Evolutionary conservation across 2,888 invertebrate species (phyloP), one percentile per base, ranked within the genome.

Genomic region (Diadegma fenestrale): DNA sequence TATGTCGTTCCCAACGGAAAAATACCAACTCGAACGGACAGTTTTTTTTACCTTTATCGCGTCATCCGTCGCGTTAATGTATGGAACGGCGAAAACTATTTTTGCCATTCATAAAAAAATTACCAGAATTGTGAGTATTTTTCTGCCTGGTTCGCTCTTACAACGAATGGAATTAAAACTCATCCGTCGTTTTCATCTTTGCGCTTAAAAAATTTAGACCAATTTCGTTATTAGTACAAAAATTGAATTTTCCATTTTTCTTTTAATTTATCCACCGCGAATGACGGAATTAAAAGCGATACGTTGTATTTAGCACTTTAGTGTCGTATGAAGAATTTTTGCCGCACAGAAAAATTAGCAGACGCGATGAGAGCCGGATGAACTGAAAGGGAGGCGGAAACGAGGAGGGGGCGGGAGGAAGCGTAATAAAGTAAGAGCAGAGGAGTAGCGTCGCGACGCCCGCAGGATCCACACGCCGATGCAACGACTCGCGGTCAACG

Each of bases 401-500:
- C 0, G n/a, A 5, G 37, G 14, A 14, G 72, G 6, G 64, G 5
- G 37, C n/a, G 41, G 3, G 41, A 5, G 26, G 10, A 22, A 33
- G 76, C 45, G 30, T 64, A 17, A 48, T n/a, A 33, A 7, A 33
- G 33, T 10, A 14, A 64, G 75, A 51, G 64, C 26, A 17, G 26
- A 2, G 19, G 41, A 30, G 69, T 8, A 51, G 51, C 48, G 76
- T 54, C 64, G 77, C 66, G 77, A 66, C 48, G 76, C 48, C 63
- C 63, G 7, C 19, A 43, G 41, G 51, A 48, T 64, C 19, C 19
- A 45, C 69, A 69, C 66, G 37, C 17, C 54, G 78, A 82, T 72
- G 64, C 78, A 78, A 48, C 71, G 77, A 41, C 66, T 78, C 82
- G 78, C 78, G 72, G 78, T 78, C 78, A 82, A 82, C 71, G 72